phyloP scores from a whole-genome alignment of 2,113 vertebrate genomes.

The Guaruba guarouba region DNA sequence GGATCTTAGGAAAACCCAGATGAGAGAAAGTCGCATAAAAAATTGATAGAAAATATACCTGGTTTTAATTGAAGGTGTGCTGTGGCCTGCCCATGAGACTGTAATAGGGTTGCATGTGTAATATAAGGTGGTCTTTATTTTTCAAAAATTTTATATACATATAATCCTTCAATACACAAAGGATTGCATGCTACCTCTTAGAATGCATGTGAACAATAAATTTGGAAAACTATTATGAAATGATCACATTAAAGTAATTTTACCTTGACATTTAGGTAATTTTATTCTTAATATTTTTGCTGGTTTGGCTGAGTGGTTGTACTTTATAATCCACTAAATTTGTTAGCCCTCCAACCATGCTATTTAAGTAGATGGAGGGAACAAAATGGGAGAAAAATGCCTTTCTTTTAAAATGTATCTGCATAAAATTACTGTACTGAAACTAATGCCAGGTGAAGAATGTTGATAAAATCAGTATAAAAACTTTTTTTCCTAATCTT shows the following conservation, averaged over 20 bases:
- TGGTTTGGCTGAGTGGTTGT: neutral
- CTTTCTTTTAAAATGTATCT: neutral
- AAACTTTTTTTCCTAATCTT: neutral
- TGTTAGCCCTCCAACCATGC: neutral
- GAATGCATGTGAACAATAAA: neutral
- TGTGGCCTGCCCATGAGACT: neutral
- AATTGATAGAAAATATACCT: neutral
- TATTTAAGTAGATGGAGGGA: neutral
- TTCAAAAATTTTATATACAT: neutral
- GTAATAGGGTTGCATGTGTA: neutral
- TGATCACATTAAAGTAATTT: neutral
- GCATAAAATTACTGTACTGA: neutral
- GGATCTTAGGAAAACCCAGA: neutral
- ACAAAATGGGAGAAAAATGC: neutral
- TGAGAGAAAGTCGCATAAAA: neutral
- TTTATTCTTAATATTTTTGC: neutral
- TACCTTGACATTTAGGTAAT: neutral
- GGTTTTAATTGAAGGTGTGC: neutral
- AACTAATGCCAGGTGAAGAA: neutral
- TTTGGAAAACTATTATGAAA: neutral
- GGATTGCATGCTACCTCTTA: neutral
- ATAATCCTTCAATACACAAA: neutral
- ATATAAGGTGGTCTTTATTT: neutral
- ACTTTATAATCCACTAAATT: neutral
- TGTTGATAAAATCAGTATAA: neutral